Evolutionary conservation across 2,797 vertebrate genomes (phyloP).

Genomic region (Spinibarbus caldwelli): DNA sequence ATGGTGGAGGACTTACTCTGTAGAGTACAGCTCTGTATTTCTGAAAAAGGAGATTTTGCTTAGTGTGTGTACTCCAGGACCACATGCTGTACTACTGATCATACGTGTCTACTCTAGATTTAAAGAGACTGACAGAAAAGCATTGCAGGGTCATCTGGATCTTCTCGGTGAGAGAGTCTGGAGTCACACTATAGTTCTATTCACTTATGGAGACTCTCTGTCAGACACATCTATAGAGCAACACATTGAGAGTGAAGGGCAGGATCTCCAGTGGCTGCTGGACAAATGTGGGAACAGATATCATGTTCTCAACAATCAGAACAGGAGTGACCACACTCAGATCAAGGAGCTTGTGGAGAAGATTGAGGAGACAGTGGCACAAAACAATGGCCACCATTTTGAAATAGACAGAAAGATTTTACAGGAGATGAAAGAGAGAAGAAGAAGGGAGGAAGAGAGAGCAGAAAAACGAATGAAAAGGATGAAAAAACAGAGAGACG

Average conservation of each 20-base stretch:
- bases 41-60: constrained; percentile 29
- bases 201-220: background rate
- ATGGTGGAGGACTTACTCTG: background rate
- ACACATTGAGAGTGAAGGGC: constrained; percentile 17
- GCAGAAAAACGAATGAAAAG: background rate
- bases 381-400: background rate
- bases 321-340: constrained; percentile 2
- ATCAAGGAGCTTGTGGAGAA: constrained; percentile 30
- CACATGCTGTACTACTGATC: background rate
- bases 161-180: constrained; percentile 25
- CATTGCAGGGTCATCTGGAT: background rate
- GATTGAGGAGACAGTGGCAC: background rate
- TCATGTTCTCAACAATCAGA: constrained; percentile 27
- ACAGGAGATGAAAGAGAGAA: background rate
- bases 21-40: fast-evolving
- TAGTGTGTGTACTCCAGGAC: constrained; percentile 36
- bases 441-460: background rate
- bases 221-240: constrained; percentile 21
- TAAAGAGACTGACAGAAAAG: background rate
- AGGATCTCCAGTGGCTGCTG: constrained; percentile 8
- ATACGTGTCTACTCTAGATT: fast-evolving
- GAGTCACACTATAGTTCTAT: constrained; percentile 23
- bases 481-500: background rate
- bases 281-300: constrained; percentile 9
- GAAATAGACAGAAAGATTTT: too few relatives aligned